Base-by-base conservation (phyloP, 2,113 vertebrate genomes). In the Ariopsis seemanni region DNA sequence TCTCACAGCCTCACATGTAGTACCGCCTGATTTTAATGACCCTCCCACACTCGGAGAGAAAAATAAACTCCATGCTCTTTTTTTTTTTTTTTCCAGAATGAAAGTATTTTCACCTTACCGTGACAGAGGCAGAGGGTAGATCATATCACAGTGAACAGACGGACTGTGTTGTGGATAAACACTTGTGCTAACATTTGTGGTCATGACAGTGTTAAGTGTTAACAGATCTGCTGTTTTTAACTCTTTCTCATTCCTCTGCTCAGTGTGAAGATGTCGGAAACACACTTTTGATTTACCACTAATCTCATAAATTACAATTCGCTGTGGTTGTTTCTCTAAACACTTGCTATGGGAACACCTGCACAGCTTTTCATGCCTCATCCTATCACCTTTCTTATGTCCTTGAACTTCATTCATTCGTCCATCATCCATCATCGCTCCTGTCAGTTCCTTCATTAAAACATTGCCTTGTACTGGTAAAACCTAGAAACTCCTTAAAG, bases 131-230 rank as follows among this genome's bases (percentile, higher is more conserved):
- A 53, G 52, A 55, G 6, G 71, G 52, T 8, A 27, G 57, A 65
- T 27, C 22, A 55, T 58, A 71, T 79, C 77, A 42, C 55, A 81
- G 63, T 71, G 4, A 42, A 42, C 42, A 67, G 27, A 87, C 7
- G 27, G 5, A 20, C 15, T 74, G 34, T 30, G 53, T 87, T 53
- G 42, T 86, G 60, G 63, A 86, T 86, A 82, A 82, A 87, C 15
- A 60, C 22, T 50, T 25, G 53, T 14, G 55, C 65, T 60, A 74
- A 72, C 79, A 52, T 18, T n/a, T 53, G 12, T 10, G 75, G 69
- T 27, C 85, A 80, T 65, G 50, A 78, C 48, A 30, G 84, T 75
- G 25, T 85, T 85, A 85, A 85, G 30, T 74, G 83, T 84, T 48
- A 85, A 63, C 84, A 62, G 74, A 12, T 5, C 58, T 52, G 50